Base-by-base conservation (phyloP, 2,113 vertebrate species). In the Antechinus flavipes region DNA sequence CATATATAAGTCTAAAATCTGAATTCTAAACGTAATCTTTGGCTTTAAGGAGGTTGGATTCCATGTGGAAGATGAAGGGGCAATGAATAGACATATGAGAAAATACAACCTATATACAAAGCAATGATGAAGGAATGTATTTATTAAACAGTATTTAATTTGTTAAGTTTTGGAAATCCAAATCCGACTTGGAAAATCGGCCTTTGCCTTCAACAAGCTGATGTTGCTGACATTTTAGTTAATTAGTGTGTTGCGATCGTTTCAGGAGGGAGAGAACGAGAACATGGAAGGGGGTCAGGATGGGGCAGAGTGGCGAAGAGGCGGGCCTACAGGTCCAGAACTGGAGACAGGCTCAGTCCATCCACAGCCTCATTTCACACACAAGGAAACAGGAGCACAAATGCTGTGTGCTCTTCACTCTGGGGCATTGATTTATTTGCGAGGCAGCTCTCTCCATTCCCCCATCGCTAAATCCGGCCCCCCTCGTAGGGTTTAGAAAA, bases 391-490 rank as follows among this genome's bases (percentile, higher is more conserved):
- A 42, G 68, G n/a, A 84, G 68, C 68, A 84, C 68, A 42, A n/a
- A 8, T 42, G 68, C 22, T 84, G n/a, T 84, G 6, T 84, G n/a
- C 92, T n/a, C 10, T 30, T 68, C n/a, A 24, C 0, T 46, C 52
- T 24, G 27, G 89, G 19, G 26, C 47, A 0, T 42, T 27, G 26
- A 0, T 42, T 27, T 30, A 0, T 49, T 52, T n/a, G 3, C 92
- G 49, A 19, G 46, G 47, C 42, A 91, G 52, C 52, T 25, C 55
- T 10, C 0, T 16, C 47, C 46, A 11, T 0, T 26, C 53, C 95
- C 96, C 94, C 55, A 90, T 61, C 93, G 56, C 93, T 5, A 22
- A 16, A 53, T 91, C 94, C 92, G 91, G 56, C 93, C 90, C 68
- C 95, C 91, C 68, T 94, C 5, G 0, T 52, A 52, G 91, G 56